Conservation (phyloP, 2,888 invertebrate species). For the Vandiemenella viatica region DNA sequence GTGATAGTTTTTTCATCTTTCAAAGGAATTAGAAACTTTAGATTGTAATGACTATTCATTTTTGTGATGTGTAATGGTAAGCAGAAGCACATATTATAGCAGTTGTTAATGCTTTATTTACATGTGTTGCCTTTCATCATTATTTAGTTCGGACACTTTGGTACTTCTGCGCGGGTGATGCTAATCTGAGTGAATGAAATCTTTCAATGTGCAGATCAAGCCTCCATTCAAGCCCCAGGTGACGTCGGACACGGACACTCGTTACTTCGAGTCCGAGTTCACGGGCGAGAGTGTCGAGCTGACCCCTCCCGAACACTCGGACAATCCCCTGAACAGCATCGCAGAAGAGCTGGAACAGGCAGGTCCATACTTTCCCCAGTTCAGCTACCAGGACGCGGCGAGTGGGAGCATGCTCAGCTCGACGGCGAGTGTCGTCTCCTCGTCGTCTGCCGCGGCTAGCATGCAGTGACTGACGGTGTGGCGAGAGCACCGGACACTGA, state of each 20-base stretch:
- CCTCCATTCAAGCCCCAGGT: constrained; percentile 91
- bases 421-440: constrained; percentile 29
- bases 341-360: constrained; percentile 40
- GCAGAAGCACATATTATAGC: no score
- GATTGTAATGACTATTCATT: no score
- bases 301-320: constrained; percentile 71
- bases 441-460: neutral
- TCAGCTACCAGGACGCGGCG: constrained; percentile 66
- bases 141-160: no score
- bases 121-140: no score
- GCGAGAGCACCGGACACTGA: no score
- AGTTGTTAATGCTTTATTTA: no score
- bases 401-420: constrained; percentile 48
- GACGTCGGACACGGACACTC: constrained; percentile 88
- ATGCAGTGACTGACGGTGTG: no score
- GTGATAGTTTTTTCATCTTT: no score
- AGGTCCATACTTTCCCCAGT: constrained; percentile 53
- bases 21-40: no score
- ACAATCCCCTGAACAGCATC: constrained; percentile 40
- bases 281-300: constrained; percentile 93
- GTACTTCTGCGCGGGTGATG: no score
- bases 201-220: constrained; percentile 45
- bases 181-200: no score
- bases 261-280: constrained; percentile 97
- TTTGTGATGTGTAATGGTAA: no score